These are phyloP conservation scores for Eciton burchellii DNA, from an alignment of 1,140 invertebrate genomes.

Conservation along the genomic window DNA sequence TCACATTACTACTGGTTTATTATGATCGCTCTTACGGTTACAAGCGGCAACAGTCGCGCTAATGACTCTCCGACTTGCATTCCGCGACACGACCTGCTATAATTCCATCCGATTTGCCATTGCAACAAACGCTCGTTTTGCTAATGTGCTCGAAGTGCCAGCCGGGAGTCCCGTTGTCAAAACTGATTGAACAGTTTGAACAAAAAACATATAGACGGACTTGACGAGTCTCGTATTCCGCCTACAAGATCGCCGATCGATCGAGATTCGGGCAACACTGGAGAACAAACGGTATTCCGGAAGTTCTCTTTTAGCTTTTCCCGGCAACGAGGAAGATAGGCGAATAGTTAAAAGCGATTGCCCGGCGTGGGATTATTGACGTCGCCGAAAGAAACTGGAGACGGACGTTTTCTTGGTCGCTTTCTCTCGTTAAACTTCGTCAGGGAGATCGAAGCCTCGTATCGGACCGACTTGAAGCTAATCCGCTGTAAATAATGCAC, in stretches of 20 bases:
- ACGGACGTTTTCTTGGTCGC: conserved; percentile 8
- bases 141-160: neutral
- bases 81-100: conserved; percentile 46
- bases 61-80: conserved; percentile 72
- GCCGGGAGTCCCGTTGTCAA: neutral
- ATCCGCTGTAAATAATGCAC: conserved; percentile 77
- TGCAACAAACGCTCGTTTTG: conserved; percentile 48
- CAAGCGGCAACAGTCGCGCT: conserved; percentile 73
- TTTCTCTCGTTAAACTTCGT: conserved; percentile 36
- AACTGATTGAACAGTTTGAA: neutral
- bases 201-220: neutral
- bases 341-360: neutral
- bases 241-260: too few relatives aligned
- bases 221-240: too few relatives aligned
- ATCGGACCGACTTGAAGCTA: conserved; percentile 58
- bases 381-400: neutral
- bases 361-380: neutral
- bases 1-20: conserved; percentile 79
- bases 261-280: too few relatives aligned
- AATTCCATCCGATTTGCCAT: neutral
- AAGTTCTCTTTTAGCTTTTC: too few relatives aligned
- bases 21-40: conserved; percentile 73
- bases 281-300: too few relatives aligned
- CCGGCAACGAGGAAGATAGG: too few relatives aligned
- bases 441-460: conserved; percentile 50